Conservation (phyloP, 2,113 vertebrate genomes). For the Sebastes fasciatus region DNA sequence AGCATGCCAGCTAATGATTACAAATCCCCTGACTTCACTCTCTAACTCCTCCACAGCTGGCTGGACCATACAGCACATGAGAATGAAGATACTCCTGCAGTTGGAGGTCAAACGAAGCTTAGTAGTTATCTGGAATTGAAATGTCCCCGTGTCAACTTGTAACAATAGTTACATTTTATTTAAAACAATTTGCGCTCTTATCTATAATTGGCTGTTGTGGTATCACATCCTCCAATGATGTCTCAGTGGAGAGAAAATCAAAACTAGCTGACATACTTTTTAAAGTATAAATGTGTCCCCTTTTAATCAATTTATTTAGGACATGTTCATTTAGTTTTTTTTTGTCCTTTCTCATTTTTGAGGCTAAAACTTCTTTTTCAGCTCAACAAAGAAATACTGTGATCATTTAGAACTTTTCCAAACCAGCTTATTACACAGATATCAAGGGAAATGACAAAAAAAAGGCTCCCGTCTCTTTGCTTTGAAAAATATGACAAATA, state of each 20-base stretch:
- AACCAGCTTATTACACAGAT: constrained; percentile 15
- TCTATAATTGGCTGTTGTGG: constrained; percentile 13
- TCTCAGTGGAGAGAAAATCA: constrained; percentile 9
- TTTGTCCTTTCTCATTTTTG: neutral
- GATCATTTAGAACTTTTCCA: constrained; percentile 15
- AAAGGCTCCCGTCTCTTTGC: constrained; percentile 19
- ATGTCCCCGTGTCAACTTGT: neutral
- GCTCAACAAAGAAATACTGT: constrained; percentile 14
- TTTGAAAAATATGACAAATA: constrained; percentile 54
- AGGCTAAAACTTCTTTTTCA: neutral
- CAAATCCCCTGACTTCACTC: neutral
- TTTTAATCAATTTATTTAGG: neutral
- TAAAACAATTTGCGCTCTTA: constrained; percentile 3
- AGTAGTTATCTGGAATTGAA: neutral
- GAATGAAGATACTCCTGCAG: neutral
- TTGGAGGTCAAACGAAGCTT: neutral
- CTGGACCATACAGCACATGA: neutral
- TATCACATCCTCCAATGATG: neutral
- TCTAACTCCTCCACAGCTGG: neutral
- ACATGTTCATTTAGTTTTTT: neutral
- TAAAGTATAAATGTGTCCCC: neutral
- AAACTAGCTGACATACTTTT: neutral
- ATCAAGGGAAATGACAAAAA: constrained; percentile 25
- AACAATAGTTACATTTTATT: neutral
- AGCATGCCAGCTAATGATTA: neutral